Conservation (phyloP, 2,797 vertebrate genomes). For the Eurystomus glaucurus region DNA sequence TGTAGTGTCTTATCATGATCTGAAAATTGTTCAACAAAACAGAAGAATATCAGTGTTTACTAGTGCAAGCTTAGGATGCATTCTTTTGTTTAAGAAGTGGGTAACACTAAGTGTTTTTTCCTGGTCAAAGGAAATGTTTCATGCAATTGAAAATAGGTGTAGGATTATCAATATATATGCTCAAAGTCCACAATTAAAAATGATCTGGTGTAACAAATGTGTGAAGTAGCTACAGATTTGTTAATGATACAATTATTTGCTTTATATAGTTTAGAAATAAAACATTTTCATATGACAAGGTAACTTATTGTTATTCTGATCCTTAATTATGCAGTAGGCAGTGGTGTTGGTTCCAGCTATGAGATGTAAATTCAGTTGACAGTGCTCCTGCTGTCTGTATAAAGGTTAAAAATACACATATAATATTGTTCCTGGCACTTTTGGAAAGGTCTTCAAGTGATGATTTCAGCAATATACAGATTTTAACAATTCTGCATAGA, state of each 20-base stretch:
- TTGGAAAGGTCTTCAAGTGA: slow-evolving; percentile 53
- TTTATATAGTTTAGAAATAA: slow-evolving; percentile 17
- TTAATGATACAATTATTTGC: slow-evolving; percentile 19
- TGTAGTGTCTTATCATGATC: background rate
- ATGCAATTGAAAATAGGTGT: background rate
- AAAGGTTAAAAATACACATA: slow-evolving; percentile 72
- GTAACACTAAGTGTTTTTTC: background rate
- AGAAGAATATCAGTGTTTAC: background rate
- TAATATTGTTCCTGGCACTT: slow-evolving; percentile 55
- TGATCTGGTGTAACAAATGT: background rate
- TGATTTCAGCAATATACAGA: slow-evolving; percentile 54
- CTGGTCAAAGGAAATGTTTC: background rate
- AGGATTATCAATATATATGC: background rate
- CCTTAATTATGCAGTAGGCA: slow-evolving; percentile 63
- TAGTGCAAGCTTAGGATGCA: background rate
- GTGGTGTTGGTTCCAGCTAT: slow-evolving; percentile 49
- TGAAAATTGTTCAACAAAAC: background rate
- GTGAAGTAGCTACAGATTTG: background rate
- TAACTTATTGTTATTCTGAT: slow-evolving; percentile 73
- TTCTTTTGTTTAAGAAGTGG: background rate
- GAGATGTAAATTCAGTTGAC: slow-evolving; percentile 70
- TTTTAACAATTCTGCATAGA: slow-evolving; percentile 41
- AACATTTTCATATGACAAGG: slow-evolving; percentile 45
- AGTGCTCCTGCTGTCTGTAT: slow-evolving; percentile 62
- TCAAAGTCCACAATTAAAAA: slow-evolving; percentile 10